Evolutionary conservation across 2,888 invertebrate species (phyloP).

Genomic region (Cryptophagus acutangulus): DNA sequence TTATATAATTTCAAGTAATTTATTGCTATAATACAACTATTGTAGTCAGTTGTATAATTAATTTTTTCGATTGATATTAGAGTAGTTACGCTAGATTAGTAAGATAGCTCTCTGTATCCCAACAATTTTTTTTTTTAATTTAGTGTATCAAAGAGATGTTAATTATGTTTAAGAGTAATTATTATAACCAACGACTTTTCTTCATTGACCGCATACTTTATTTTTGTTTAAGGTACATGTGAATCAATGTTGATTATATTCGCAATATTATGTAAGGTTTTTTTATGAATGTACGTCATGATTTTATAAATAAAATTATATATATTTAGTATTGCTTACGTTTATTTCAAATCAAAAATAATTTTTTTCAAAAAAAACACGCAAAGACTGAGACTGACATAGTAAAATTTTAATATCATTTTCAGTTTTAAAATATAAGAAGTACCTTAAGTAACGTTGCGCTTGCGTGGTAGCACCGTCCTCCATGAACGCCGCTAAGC

Average conservation of each 20-base stretch:
- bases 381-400: too few species aligned
- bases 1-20: conserved; percentile 23
- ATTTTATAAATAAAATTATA: conserved; percentile 42
- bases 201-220: conserved; percentile 26
- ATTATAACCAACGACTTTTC: conserved; percentile 33
- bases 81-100: conserved; percentile 32
- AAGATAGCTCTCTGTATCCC: conserved; percentile 46
- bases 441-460: too few species aligned
- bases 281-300: conserved; percentile 42
- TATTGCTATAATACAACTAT: conserved; percentile 29
- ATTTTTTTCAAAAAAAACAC: too few species aligned
- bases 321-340: too few species aligned
- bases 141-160: conserved; percentile 30
- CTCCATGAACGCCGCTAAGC: too few species aligned
- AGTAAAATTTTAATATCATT: too few species aligned
- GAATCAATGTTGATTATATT: conserved; percentile 33
- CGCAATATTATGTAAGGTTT: conserved; percentile 44
- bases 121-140: conserved; percentile 32
- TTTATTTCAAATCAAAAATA: too few species aligned
- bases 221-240: conserved; percentile 28
- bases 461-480: too few species aligned
- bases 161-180: conserved; percentile 35
- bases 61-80: conserved; percentile 38
- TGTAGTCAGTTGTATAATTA: conserved; percentile 34
- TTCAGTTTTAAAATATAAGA: too few species aligned